A percentile compares a stretch with the other conserved stretches of the same genome.
Evolutionary conservation across 1,140 invertebrate species (phyloP).

Genomic region (Drosophila pachea): DNA sequence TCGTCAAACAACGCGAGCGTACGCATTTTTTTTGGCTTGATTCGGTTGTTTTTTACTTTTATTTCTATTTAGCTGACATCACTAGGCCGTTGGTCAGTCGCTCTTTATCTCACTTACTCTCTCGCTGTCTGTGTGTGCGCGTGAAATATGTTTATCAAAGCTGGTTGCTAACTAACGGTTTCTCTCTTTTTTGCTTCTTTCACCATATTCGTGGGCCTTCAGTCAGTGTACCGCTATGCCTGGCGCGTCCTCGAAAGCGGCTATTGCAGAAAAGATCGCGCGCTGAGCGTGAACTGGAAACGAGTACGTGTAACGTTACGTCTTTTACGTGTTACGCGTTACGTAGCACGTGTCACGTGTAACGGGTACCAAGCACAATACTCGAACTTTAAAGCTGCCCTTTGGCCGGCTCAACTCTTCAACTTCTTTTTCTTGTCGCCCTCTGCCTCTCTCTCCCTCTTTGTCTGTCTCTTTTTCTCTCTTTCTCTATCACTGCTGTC

Average conservation of each 20-base stretch:
- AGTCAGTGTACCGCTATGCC: conserved; percentile 38
- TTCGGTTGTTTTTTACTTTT: conserved; percentile 40
- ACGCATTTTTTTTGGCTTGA: conserved; percentile 60
- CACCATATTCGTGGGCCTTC: conserved; percentile 1
- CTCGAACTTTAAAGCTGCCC: conserved; percentile 23
- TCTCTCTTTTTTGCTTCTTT: conserved; percentile 17
- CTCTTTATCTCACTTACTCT: conserved; percentile 2
- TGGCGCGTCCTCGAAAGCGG: conserved; percentile 18
- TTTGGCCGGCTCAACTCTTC: conserved; percentile 22
- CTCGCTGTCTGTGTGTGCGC: conserved; percentile 12
- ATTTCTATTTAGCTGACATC: conserved; percentile 44
- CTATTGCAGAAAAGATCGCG: conserved; percentile 28
- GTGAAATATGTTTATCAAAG: conserved; percentile 41
- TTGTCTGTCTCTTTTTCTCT: conserved; percentile 9
- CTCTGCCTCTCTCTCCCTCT: conserved; percentile 5
- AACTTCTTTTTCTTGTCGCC: conserved; percentile 21
- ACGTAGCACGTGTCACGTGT: conserved; percentile 7
- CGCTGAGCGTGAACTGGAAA: conserved; percentile 29
- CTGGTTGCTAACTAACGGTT: conserved; percentile 23
- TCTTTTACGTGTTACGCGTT: background rate
- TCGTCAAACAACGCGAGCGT: conserved; percentile 67
- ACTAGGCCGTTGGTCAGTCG: conserved; percentile 27
- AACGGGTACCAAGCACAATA: conserved; percentile 27
- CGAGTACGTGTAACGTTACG: conserved; percentile 21
- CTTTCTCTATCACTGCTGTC: conserved; percentile 9